Evolutionary conservation across 2,888 invertebrate species (phyloP).

Genomic region (Plebejus melissa): DNA sequence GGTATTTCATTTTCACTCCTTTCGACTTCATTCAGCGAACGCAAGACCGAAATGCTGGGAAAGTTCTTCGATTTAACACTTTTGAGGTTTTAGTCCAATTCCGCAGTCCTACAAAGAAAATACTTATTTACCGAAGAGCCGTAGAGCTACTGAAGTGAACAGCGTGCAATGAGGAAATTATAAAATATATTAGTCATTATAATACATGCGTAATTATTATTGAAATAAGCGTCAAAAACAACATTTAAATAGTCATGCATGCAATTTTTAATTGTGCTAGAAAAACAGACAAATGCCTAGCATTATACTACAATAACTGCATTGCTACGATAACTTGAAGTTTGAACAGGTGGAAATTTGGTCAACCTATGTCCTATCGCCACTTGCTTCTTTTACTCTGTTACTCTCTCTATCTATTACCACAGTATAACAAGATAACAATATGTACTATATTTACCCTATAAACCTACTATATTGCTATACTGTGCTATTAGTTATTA

Average conservation of each 20-base stretch:
- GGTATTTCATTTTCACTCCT: constrained; percentile 80
- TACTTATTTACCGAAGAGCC: constrained; percentile 57
- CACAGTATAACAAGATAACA: no score
- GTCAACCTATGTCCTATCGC: no score
- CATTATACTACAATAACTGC: not conserved
- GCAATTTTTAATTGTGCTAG: not conserved
- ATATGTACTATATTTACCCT: no score
- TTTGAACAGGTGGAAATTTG: no score
- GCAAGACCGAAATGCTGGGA: constrained; percentile 23
- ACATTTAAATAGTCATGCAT: not conserved
- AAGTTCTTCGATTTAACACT: constrained; percentile 27
- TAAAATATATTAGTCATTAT: constrained; percentile 31
- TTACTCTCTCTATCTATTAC: no score
- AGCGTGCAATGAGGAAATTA: constrained; percentile 35
- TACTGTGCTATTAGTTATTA: no score
- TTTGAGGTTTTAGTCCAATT: constrained; percentile 34
- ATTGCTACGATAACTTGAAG: no score
- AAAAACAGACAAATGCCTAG: not conserved
- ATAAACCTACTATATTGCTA: no score
- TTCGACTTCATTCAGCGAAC: constrained; percentile 72
- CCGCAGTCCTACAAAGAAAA: constrained; percentile 54
- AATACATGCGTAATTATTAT: not conserved
- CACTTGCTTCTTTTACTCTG: no score
- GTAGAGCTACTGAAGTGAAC: constrained; percentile 34
- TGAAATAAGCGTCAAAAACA: not conserved